Percentiles rank a stretch among this genome's conserved stretches.
Evolutionary conservation across 2,113 vertebrate species (phyloP).

Genomic region (Columba janthina): DNA sequence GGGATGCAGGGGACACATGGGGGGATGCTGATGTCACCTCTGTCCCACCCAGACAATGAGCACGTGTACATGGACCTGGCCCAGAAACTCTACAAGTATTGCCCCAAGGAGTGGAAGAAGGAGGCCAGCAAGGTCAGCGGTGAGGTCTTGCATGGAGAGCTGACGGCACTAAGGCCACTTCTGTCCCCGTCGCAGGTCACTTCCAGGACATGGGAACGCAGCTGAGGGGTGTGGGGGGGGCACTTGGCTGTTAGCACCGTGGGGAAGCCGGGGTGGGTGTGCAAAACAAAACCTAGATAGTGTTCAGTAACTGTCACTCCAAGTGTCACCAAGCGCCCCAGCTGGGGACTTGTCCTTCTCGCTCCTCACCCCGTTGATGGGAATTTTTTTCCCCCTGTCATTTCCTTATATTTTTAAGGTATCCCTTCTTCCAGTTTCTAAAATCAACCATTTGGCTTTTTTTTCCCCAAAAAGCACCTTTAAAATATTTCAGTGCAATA

Average conservation of each 20-base stretch:
- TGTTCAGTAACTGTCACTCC: neutral
- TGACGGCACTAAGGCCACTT: slow-evolving; percentile 68
- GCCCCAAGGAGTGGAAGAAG: slow-evolving; percentile 98
- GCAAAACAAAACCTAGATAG: accelerated
- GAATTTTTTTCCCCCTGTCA: neutral
- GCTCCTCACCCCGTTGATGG: neutral
- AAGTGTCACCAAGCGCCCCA: accelerated
- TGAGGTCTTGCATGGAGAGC: slow-evolving; percentile 75
- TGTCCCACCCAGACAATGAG: slow-evolving; percentile 88
- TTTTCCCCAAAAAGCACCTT: neutral
- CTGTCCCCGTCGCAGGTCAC: slow-evolving; percentile 63
- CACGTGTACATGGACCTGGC: slow-evolving; percentile 97
- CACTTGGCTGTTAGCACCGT: neutral
- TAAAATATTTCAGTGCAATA: accelerated
- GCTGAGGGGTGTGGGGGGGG: neutral
- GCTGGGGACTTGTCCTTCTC: accelerated
- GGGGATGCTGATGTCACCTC: too few species aligned
- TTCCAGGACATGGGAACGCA: slow-evolving; percentile 1
- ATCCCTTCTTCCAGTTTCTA: neutral
- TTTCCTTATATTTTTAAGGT: neutral
- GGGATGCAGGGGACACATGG: neutral
- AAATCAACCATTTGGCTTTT: accelerated
- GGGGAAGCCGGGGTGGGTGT: neutral
- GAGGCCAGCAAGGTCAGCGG: slow-evolving; percentile 96
- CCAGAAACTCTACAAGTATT: slow-evolving; percentile 98